Evolutionary conservation across 64 coral and sea anemone species (phyloP).

Genomic region (Montipora capricornis): DNA sequence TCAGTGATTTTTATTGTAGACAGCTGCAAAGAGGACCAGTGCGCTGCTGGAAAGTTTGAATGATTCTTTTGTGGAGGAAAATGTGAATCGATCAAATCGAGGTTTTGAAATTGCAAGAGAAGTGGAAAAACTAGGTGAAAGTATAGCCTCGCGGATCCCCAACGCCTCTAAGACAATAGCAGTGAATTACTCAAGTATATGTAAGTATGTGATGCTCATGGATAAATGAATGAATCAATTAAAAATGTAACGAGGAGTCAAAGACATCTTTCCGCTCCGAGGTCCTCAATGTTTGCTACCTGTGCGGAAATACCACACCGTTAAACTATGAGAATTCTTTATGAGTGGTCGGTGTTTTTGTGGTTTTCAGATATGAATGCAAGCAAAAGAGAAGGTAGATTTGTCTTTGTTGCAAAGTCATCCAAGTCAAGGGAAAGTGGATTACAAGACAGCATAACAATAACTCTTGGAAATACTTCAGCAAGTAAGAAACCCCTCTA

Average conservation of each 20-base stretch:
- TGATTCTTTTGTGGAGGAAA: neutral
- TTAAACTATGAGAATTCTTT: too few species aligned
- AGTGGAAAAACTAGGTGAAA: slow-evolving; percentile 60
- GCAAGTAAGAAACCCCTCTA: neutral
- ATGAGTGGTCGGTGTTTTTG: neutral
- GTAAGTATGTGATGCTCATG: neutral
- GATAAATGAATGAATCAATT: too few species aligned
- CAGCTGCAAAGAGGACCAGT: slow-evolving; percentile 51
- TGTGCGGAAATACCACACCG: too few species aligned
- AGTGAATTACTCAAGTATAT: slow-evolving; percentile 55
- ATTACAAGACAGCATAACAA: neutral
- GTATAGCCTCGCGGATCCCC: slow-evolving; percentile 33
- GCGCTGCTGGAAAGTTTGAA: slow-evolving; percentile 7
- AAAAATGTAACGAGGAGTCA: too few species aligned
- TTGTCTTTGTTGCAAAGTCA: neutral
- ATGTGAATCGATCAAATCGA: neutral
- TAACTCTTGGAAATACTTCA: neutral
- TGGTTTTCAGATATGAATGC: slow-evolving; percentile 33
- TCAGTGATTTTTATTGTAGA: slow-evolving; percentile 7
- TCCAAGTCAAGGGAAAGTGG: neutral
- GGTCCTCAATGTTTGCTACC: too few species aligned
- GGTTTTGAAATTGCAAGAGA: slow-evolving; percentile 46
- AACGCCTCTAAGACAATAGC: neutral
- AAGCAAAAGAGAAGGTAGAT: neutral
- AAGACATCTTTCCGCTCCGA: too few species aligned